Evolutionary conservation across 2,113 vertebrate species (phyloP), one percentile per base, ranked within the genome.

Genomic region (Orthonyx spaldingii): DNA sequence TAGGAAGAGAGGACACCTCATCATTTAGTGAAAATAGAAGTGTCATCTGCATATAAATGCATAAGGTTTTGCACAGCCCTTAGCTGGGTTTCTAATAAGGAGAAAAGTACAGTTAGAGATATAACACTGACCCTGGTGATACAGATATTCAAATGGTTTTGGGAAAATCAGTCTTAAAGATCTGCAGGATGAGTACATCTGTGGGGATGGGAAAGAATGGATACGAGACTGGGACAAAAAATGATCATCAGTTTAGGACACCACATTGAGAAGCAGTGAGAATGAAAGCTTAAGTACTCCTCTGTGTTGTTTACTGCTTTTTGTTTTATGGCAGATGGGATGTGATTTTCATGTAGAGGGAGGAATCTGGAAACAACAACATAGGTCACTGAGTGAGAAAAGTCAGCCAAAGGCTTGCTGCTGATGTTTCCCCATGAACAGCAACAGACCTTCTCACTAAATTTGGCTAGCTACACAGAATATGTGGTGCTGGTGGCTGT

Each of bases 1-100:
- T 94, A 93, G 70, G 50, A 88, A 78, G 69, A 84, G 57, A 89
- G 41, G 35, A 90, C 47, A 85, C 23, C 74, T 89, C 86, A 95
- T 94, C 61, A 68, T 91, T 96, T 70, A 94, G 78, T 87, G 89
- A 85, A 95, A 96, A 91, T 70, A 93, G 74, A 94, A 93, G 50
- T 93, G 78, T 82, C 78, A 93, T 85, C 57, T 90, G 81, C 89
- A 74, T 95, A 83, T 80, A 83, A 96, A 96, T 96, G 81, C 37
- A 42, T 35, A 89, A 87, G 42, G 32, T 33, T 94, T 93, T 85
- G 41, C 59, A 61, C 37, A 59, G 42, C 42, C 57, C 57, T 78
- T 53, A 82, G 13, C 39, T 44, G 69, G 33, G 14, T 70, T 92
- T 93, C 49, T 96, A 91, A 69, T 82, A 72, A 61, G 33, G 17